Evolutionary conservation across 37 sponge, comb jelly and placozoan genomes (phyloP), one percentile per base, ranked within the genome.

Genomic region (Lycopodina hypogea): DNA sequence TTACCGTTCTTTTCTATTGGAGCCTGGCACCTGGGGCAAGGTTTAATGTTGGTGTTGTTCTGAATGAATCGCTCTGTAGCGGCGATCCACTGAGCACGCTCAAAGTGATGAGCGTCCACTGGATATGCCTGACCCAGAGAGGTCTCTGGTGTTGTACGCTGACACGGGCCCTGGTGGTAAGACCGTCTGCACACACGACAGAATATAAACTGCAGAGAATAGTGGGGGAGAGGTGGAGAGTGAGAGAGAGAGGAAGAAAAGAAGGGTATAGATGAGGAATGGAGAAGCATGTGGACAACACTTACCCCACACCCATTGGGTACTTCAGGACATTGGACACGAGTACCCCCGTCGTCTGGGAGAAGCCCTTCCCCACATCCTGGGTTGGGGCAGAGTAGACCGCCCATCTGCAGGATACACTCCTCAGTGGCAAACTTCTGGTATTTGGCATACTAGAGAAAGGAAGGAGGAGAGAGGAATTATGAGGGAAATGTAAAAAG

Each of bases 1-100:
- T 71, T 34, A 95, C 95, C 95, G 61, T 86, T 95, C 74, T 95
- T 95, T 70, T 95, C 93, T 59, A 92, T 86, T 51, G 74, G 75
- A 0, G 74, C 84, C 23, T 51, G 34, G 63, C 95, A 95, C 15
- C 63, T 57, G 0, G 95, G 95, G 58, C 95, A 95, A 0, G 71
- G 87, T 65, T 92, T 92, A 40, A 87, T 82, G 32, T 80, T 78
- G 59, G 78, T 53, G 32, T 79, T 85, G 35, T 50, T 29, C 53
- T 75, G 53, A 0, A 95, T 85, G 70, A 69, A 86, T 0, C 50
- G 45, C 53, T 83, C 80, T 42, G 42, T 91, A 17, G 87, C 87
- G n/a, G 82, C 76, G 0, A 71, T 60, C 90, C 90, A 90, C 0
- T 83, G 58, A 4, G 90, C 86, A 17, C 74, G 40, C 48, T 78